Conservation (phyloP, 1,140 invertebrate species). For the Achroia grisella region DNA sequence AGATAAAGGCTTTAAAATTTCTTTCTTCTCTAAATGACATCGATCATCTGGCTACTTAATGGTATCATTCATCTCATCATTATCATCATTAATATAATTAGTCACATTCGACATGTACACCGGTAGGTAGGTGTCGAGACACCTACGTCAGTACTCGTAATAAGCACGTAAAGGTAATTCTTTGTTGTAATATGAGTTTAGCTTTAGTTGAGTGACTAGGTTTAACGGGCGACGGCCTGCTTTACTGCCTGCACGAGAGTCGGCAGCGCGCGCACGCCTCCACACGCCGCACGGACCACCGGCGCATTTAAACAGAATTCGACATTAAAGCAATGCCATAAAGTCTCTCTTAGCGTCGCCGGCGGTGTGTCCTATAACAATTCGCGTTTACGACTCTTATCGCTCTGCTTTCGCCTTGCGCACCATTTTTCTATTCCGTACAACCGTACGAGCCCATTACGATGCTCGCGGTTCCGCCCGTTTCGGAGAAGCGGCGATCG, state of each 20-base stretch:
- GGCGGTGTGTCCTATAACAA: not conserved
- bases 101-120: no score
- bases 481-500: not conserved
- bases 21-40: no score
- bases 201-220: slow-evolving; percentile 19
- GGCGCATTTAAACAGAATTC: not conserved
- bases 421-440: slow-evolving; percentile 16
- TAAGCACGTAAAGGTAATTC: slow-evolving; percentile 19
- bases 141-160: no score
- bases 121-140: no score
- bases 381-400: slow-evolving; percentile 6
- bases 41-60: no score
- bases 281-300: not conserved
- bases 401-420: slow-evolving; percentile 11
- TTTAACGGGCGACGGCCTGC: slow-evolving; percentile 1
- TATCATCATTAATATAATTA: no score
- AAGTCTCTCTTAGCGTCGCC: not conserved
- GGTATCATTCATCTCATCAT: no score
- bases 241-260: slow-evolving; percentile 11
- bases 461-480: not conserved
- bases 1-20: no score
- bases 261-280: not conserved
- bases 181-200: slow-evolving; percentile 19
- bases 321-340: not conserved
- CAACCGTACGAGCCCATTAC: slow-evolving; percentile 10